Percentiles rank a stretch among this genome's conserved stretches.
Conservation (phyloP, 2,797 vertebrate genomes). For the Acanthornis magna region DNA sequence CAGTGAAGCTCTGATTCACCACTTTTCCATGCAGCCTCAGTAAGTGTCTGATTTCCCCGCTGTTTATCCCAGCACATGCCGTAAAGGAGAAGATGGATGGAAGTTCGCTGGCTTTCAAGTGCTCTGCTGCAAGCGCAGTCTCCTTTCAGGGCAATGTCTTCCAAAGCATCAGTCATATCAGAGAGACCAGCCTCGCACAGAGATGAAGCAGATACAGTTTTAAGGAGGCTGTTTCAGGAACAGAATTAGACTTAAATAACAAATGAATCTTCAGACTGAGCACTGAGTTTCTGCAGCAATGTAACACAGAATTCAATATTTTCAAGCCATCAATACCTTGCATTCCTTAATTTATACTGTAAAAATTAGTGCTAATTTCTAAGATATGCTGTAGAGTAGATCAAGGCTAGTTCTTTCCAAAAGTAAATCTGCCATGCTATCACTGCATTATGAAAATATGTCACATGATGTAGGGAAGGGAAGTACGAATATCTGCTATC, state of each 20-base stretch:
- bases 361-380: background rate
- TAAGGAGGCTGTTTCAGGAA: background rate
- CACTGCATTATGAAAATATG: background rate
- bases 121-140: background rate
- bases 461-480: background rate
- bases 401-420: background rate
- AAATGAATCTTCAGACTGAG: background rate
- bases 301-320: background rate
- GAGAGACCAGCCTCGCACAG: background rate
- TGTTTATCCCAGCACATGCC: background rate
- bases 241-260: background rate
- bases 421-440: background rate
- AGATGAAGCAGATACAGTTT: conserved; percentile 16
- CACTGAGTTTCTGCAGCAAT: background rate
- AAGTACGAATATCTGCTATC: conserved; percentile 46
- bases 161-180: background rate
- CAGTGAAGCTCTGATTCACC: background rate
- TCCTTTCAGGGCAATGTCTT: conserved; percentile 9
- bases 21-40: background rate
- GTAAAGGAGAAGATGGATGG: background rate
- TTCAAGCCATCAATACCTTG: background rate
- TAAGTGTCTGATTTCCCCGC: background rate
- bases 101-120: background rate
- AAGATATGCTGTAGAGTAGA: background rate
- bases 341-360: background rate